Conservation (phyloP, 2,888 invertebrate species). For the Luperina testacea region DNA sequence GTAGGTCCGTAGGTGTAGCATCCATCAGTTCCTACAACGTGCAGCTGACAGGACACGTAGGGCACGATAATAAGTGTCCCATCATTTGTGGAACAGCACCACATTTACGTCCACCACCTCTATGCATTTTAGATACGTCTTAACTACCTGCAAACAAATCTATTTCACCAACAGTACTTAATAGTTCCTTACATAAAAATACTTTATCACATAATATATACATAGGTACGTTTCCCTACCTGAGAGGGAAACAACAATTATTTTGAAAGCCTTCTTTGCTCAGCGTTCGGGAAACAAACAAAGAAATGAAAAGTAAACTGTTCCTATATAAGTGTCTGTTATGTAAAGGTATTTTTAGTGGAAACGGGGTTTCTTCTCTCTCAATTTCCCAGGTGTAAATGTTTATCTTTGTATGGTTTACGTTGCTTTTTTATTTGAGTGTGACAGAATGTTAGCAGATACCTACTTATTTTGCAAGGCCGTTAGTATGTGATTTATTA, state of each 20-base stretch:
- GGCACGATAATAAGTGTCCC: not conserved
- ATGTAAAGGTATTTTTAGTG: constrained; percentile 1
- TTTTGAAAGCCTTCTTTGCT: constrained; percentile 51
- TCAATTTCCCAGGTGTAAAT: not conserved
- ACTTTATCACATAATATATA: constrained; percentile 13
- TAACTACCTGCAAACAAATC: not conserved
- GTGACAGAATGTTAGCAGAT: no score
- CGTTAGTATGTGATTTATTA: not conserved
- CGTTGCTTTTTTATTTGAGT: not conserved
- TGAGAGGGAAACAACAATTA: constrained; percentile 51
- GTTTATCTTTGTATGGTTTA: constrained; percentile 3
- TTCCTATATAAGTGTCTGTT: constrained; percentile 13
- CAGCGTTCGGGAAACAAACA: constrained; percentile 40
- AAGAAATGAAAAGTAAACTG: constrained; percentile 53
- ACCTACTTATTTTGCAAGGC: not conserved
- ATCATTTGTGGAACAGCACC: not conserved
- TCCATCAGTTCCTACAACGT: not conserved
- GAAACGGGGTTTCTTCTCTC: not conserved
- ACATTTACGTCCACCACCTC: not conserved
- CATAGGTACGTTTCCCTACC: not conserved
- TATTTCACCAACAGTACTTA: not conserved
- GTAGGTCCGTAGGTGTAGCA: not conserved
- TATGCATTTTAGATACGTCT: not conserved
- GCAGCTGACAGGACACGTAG: not conserved
- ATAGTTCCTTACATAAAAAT: constrained; percentile 7